Conservation (phyloP, 1,140 invertebrate species). For the Eriosoma lanigerum region DNA sequence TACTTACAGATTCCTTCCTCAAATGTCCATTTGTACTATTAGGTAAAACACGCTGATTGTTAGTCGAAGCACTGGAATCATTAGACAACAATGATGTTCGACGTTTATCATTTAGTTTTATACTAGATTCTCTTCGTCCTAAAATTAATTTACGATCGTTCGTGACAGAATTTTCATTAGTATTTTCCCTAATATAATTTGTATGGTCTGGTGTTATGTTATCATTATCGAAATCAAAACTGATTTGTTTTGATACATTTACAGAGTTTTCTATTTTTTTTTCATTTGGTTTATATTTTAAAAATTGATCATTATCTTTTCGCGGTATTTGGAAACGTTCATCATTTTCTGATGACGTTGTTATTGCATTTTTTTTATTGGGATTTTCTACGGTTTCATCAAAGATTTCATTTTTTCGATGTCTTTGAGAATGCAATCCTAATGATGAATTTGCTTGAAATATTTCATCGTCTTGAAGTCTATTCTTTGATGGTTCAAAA, state of each 20-base stretch:
- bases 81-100: constrained; percentile 3
- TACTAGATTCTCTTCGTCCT: neutral
- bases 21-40: neutral
- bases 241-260: neutral
- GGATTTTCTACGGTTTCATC: neutral
- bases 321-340: neutral
- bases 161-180: neutral
- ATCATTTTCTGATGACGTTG: neutral
- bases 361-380: neutral
- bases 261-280: neutral
- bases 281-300: neutral
- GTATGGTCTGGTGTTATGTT: neutral
- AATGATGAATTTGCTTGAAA: neutral
- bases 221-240: constrained; percentile 19
- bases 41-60: neutral
- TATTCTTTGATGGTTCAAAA: neutral
- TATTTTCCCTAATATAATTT: neutral
- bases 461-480: neutral
- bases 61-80: neutral
- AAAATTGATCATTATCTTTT: neutral
- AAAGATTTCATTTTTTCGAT: neutral
- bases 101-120: neutral
- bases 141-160: neutral
- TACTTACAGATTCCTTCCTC: neutral
- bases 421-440: neutral